phyloP scores from a whole-genome alignment of 2,888 invertebrate species.

The Pterostichus madidus region DNA sequence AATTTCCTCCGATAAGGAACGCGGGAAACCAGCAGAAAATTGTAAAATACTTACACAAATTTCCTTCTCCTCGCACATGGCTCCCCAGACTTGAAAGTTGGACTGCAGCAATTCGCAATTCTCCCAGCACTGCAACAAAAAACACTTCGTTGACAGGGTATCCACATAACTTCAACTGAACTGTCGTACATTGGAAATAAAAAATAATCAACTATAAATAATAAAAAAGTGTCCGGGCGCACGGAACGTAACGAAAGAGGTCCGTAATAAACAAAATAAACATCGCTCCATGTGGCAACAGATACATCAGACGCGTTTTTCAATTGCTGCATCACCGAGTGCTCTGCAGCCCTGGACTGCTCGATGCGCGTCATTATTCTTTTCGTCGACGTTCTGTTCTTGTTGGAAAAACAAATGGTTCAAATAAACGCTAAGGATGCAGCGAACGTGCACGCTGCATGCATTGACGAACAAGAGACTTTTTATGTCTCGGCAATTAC shows the following conservation, averaged over 20 bases:
- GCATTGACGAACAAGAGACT: constrained; percentile 13
- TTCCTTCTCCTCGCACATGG: constrained; percentile 85
- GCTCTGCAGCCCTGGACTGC: constrained; percentile 9
- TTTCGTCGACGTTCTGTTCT: constrained; percentile 37
- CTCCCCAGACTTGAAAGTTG: constrained; percentile 86
- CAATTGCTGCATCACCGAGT: constrained; percentile 50
- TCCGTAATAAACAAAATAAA: constrained; percentile 62
- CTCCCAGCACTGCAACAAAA: constrained; percentile 87
- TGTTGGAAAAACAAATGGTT: constrained; percentile 54
- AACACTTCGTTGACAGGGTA: constrained; percentile 60
- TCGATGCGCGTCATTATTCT: constrained; percentile 59
- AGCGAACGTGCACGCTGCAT: background rate
- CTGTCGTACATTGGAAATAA: constrained; percentile 46
- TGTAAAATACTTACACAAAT: constrained; percentile 83
- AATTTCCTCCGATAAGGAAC: background rate
- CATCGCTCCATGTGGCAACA: constrained; percentile 64
- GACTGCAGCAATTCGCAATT: constrained; percentile 87
- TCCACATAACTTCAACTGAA: constrained; percentile 60
- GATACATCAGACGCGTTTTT: constrained; percentile 64
- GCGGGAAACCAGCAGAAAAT: background rate
- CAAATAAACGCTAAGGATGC: constrained; percentile 38
- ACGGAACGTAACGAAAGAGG: constrained; percentile 8
- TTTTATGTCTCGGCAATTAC: constrained; percentile 16
- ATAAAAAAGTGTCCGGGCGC: constrained; percentile 30
- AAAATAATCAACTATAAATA: constrained; percentile 57